Base-by-base conservation (phyloP, 2,888 invertebrate species). In the Ophioninae sp. region DNA sequence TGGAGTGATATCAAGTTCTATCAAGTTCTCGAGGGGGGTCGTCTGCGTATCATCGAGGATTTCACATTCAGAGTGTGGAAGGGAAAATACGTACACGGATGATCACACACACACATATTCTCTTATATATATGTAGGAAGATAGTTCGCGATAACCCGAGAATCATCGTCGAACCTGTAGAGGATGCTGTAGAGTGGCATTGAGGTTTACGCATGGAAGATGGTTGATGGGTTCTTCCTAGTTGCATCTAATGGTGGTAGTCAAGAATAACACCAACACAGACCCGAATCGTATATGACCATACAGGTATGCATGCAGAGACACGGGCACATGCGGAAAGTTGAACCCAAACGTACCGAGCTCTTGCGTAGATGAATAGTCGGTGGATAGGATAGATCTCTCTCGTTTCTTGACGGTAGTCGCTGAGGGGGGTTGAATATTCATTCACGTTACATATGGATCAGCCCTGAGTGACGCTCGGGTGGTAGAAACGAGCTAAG, bases 361-460 rank as follows among this genome's bases (percentile, higher is more conserved):
- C 58, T 41, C 51, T 56, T 71, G 78, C 64, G 71, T 71, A 56
- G 65, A 64, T 71, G 77, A 73, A 81, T 81, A 56, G 79, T 23
- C 65, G 56, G 74, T 69, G 64, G 85, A 71, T 77, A 77, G 77
- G 69, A 69, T 71, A 51, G 63, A 78, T 78, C 71, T 78, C 59
- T 71, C 69, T 64, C 71, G 20, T 69, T 71, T 86, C 86, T 71
- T 81, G 84, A 79, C 85, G 85, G 85, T 85, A 88, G 87, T 88
- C 87, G 86, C 88, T 87, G 86, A 86, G 88, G 88, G 88, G 87
- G 89, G 89, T 91, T 92, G 92, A 92, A 92, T 92, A 92, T 92
- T 92, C 92, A 92, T 92, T 92, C 90, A 89, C 82, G 92, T 92
- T 92, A 92, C 92, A 92, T 92, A 91, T 92, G 92, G 92, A 92